Evolutionary conservation across 2,113 vertebrate genomes (phyloP), one percentile per base, ranked within the genome.

Genomic region (Climacteris rufus): DNA sequence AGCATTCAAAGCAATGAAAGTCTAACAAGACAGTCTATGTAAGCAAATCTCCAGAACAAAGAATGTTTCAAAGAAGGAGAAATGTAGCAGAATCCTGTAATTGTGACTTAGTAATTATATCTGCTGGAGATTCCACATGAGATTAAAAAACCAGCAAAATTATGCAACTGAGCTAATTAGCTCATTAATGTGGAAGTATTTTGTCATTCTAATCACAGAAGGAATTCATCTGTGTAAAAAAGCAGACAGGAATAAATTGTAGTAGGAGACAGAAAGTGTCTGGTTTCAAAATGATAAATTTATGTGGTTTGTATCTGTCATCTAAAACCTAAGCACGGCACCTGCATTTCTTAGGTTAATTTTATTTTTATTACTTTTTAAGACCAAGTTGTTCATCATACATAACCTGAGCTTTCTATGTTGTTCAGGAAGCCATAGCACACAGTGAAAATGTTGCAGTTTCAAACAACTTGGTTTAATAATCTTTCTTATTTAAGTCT

Each of bases 171-270:
- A 70, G n/a, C 3, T 89, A 78, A 88, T 93, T 94, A 87, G 42
- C 65, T 94, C 31, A 75, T 92, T 92, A 82, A 59, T 52, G 72
- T 74, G 76, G 86, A 94, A 93, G 64, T 83, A 89, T 90, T 90
- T 87, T 89, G 80, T 95, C 83, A 53, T 95, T 90, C 83, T 83
- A 82, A 90, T 68, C 61, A 87, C 60, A 87, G 56, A 90, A 92
- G 35, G 56, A 89, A 91, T 93, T 95, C 8, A 64, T 80, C 53
- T 22, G 27, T 54, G 31, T 70, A 14, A 74, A 93, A 95, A 63
- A 59, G 27, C 44, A 87, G 74, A 61, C 68, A 84, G 60, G 72
- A 93, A 83, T 77, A 90, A 92, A 93, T 80, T 89, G 39, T 44
- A 23, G 39, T 25, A 92, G 60, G 77, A 91, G 84, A 87, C 69